phyloP scores from a whole-genome alignment of 2,888 invertebrate species.

The Plagodis pulveraria region DNA sequence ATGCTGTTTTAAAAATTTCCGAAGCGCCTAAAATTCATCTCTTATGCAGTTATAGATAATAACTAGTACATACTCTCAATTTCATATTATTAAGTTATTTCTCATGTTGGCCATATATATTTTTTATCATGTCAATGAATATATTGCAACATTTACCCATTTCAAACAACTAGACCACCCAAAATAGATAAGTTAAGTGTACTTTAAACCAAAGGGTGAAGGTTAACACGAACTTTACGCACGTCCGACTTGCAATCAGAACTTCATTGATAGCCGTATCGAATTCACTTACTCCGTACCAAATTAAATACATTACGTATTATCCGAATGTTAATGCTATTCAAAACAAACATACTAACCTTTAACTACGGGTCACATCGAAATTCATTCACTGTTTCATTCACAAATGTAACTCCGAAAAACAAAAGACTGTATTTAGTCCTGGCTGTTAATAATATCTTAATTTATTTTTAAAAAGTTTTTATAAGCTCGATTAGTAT shows the following conservation, averaged over 20 bases:
- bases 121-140: too few species aligned
- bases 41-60: too few species aligned
- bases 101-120: too few species aligned
- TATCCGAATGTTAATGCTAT: conserved; percentile 39
- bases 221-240: conserved; percentile 35
- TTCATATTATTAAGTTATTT: too few species aligned
- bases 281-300: conserved; percentile 29
- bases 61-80: too few species aligned
- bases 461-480: conserved; percentile 20
- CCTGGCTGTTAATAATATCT: conserved; percentile 20
- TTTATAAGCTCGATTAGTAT: conserved; percentile 17
- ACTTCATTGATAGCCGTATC: conserved; percentile 33
- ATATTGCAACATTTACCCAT: neutral
- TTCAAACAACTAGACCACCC: conserved; percentile 27
- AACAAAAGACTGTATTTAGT: conserved; percentile 18
- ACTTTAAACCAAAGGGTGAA: conserved; percentile 29
- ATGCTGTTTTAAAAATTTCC: too few species aligned
- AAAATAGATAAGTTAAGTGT: conserved; percentile 27
- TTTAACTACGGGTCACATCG: conserved; percentile 59
- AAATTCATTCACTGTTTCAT: conserved; percentile 63
- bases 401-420: conserved; percentile 45
- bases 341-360: conserved; percentile 59
- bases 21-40: too few species aligned
- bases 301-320: conserved; percentile 26
- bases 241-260: conserved; percentile 32